phyloP scores from a whole-genome alignment of 30 jellyfish, hydroid and myxozoan species.

The Aurelia sp. region DNA sequence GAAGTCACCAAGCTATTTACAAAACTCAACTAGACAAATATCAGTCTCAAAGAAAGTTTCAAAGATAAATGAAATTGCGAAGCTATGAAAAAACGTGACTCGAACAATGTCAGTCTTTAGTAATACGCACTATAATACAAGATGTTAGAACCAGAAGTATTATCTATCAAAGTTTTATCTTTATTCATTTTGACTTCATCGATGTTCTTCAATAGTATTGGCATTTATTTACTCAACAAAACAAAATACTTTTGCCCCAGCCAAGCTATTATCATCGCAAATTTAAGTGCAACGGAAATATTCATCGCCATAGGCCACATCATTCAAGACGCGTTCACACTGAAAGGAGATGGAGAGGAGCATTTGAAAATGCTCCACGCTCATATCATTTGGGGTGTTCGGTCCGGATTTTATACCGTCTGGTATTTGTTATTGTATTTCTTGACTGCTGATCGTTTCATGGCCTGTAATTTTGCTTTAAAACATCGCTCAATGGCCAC shows the following conservation, averaged over 20 bases:
- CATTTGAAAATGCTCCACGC: constrained; percentile 30
- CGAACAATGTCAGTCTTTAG: no score
- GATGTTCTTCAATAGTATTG: constrained; percentile 39
- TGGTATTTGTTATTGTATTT: constrained; percentile 55
- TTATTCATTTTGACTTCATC: constrained; percentile 17
- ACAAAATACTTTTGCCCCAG: constrained; percentile 37
- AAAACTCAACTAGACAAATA: no score
- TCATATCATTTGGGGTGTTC: constrained; percentile 49
- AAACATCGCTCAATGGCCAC: constrained; percentile 63
- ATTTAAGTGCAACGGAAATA: constrained; percentile 47
- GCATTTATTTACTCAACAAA: constrained; percentile 36
- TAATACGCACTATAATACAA: background rate
- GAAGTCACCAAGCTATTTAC: no score
- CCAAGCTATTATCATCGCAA: constrained; percentile 28
- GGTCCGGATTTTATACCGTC: constrained; percentile 47
- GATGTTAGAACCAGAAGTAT: constrained; percentile 8
- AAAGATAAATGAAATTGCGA: no score
- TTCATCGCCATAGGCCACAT: constrained; percentile 30
- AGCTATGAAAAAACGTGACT: no score
- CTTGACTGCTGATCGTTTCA: constrained; percentile 42
- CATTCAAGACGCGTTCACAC: constrained; percentile 46
- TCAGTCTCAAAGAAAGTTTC: no score
- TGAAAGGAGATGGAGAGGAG: constrained; percentile 8
- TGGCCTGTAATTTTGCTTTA: constrained; percentile 60
- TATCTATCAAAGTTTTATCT: constrained; percentile 5